Conservation (phyloP, 2,113 vertebrate genomes). For the Octodon degus region DNA sequence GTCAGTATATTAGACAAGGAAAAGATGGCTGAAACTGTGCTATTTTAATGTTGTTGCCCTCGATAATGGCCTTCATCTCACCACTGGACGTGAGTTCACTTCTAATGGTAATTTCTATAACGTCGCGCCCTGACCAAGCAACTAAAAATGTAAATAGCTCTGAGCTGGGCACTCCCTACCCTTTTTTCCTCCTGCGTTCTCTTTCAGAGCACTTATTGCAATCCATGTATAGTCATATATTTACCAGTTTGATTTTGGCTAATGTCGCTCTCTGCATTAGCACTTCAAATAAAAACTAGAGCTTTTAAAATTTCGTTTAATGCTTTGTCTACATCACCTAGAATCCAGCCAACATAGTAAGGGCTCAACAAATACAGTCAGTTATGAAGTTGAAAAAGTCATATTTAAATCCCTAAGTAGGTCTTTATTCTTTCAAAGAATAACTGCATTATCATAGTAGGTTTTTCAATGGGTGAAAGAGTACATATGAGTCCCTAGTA, state of each 20-base stretch:
- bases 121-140: not conserved
- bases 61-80: not conserved
- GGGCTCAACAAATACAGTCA: not conserved
- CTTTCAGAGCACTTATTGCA: not conserved
- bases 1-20: not conserved
- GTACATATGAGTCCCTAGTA: not conserved
- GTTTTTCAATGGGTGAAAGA: not conserved
- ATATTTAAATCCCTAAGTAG: not conserved
- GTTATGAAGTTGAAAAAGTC: not conserved
- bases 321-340: not conserved
- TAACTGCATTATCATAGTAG: not conserved
- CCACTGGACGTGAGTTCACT: not conserved
- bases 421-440: slow-evolving; percentile 9
- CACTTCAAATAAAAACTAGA: not conserved
- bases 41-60: not conserved
- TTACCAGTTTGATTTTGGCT: not conserved
- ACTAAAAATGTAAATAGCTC: not conserved
- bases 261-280: not conserved
- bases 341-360: not conserved
- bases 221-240: not conserved
- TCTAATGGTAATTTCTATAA: slow-evolving; percentile 17
- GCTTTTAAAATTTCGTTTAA: not conserved
- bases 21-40: not conserved
- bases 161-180: not conserved
- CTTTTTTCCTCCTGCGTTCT: not conserved